phyloP scores from a whole-genome alignment of 2,113 vertebrate species.

The Struthidea cinerea region DNA sequence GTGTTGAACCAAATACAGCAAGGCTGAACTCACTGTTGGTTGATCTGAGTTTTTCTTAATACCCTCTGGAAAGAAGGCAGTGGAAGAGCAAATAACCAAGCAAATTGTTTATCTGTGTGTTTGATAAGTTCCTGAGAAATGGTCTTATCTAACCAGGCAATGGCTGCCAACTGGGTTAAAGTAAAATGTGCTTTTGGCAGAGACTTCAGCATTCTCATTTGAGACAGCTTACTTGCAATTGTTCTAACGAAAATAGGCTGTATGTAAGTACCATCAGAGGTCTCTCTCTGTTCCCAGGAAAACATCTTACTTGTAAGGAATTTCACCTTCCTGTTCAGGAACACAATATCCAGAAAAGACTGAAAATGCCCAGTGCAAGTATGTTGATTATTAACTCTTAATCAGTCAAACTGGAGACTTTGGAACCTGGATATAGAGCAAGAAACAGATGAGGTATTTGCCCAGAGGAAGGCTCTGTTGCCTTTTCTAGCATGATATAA shows the following conservation, averaged over 20 bases:
- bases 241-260: background rate
- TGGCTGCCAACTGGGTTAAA: background rate
- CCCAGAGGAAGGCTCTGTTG: background rate
- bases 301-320: background rate
- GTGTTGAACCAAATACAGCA: background rate
- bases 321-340: background rate
- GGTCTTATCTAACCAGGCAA: background rate
- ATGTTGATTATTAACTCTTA: background rate
- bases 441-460: background rate
- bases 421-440: background rate
- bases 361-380: background rate
- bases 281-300: background rate
- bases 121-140: constrained; percentile 10
- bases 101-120: background rate
- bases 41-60: background rate
- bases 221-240: background rate
- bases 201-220: background rate
- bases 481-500: background rate
- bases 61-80: background rate
- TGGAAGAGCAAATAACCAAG: background rate
- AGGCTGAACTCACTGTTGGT: background rate
- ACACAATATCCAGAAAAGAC: background rate
- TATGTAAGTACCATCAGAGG: background rate
- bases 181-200: background rate
- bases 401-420: background rate